Evolutionary conservation across 2,888 invertebrate species (phyloP).

Genomic region (Falcaria lacertinaria): DNA sequence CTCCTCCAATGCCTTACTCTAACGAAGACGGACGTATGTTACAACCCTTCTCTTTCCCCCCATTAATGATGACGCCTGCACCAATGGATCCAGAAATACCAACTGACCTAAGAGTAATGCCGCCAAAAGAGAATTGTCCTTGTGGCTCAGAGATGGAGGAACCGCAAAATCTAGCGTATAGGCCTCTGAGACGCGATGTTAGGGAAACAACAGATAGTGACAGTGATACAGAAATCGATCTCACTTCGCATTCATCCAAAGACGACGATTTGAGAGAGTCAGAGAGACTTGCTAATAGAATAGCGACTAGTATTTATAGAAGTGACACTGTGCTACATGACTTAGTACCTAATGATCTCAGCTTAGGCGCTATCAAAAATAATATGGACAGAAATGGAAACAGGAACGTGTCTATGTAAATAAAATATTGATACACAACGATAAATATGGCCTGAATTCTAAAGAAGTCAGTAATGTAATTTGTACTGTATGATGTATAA

Average conservation of each 20-base stretch:
- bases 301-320: constrained; percentile 69
- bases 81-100: constrained; percentile 58
- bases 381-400: constrained; percentile 39
- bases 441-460: too few species aligned
- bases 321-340: constrained; percentile 69
- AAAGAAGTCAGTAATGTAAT: too few species aligned
- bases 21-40: constrained; percentile 58
- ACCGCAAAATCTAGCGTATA: constrained; percentile 65
- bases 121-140: constrained; percentile 53
- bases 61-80: constrained; percentile 51
- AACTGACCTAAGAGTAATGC: constrained; percentile 63
- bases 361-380: constrained; percentile 56
- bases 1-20: constrained; percentile 44
- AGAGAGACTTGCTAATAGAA: constrained; percentile 61
- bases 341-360: constrained; percentile 72
- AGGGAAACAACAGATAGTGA: constrained; percentile 64
- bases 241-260: constrained; percentile 71
- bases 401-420: constrained; percentile 51
- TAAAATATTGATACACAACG: background rate
- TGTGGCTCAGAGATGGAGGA: constrained; percentile 49
- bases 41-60: constrained; percentile 58
- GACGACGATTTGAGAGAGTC: constrained; percentile 71
- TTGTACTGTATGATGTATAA: too few species aligned
- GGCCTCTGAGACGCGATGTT: constrained; percentile 37
- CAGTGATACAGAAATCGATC: constrained; percentile 72